A percentile compares a stretch with the other conserved stretches of the same genome.
phyloP scores from a whole-genome alignment of 2,113 vertebrate genomes.

The Anhinga rufa region DNA sequence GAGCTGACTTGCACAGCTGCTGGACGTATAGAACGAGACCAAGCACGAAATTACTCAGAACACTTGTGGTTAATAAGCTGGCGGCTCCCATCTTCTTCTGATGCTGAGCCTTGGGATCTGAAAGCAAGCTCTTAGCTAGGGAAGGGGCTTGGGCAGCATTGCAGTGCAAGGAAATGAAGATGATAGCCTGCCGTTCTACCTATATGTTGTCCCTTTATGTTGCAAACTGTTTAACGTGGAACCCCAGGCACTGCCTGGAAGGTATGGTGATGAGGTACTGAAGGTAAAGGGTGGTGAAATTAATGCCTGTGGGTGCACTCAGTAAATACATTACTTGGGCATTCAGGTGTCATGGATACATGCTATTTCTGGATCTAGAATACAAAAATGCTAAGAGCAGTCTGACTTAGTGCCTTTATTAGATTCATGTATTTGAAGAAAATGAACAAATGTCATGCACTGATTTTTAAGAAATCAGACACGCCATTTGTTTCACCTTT shows the following conservation, averaged over 20 bases:
- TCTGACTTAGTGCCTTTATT: not conserved
- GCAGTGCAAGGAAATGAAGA: not conserved
- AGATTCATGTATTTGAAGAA: not conserved
- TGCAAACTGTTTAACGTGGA: not conserved
- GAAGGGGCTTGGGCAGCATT: not conserved
- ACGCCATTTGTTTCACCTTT: not conserved
- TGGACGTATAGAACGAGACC: not conserved
- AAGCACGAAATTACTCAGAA: not conserved
- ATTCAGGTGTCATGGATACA: not conserved
- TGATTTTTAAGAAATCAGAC: not conserved
- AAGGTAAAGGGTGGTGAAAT: not conserved
- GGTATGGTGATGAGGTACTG: not conserved
- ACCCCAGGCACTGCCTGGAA: not conserved
- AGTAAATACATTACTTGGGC: not conserved
- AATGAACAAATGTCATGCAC: not conserved
- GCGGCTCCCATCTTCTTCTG: not conserved
- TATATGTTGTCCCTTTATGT: not conserved
- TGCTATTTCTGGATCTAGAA: not conserved
- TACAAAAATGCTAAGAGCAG: not conserved
- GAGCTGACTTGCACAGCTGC: not conserved
- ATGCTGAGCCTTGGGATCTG: not conserved
- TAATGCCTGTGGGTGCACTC: not conserved
- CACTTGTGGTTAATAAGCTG: not conserved
- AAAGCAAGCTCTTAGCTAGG: not conserved
- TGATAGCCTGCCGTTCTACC: not conserved